Evolutionary conservation across 2,113 vertebrate genomes (phyloP), one percentile per base, ranked within the genome.

Genomic region (Puma concolor): DNA sequence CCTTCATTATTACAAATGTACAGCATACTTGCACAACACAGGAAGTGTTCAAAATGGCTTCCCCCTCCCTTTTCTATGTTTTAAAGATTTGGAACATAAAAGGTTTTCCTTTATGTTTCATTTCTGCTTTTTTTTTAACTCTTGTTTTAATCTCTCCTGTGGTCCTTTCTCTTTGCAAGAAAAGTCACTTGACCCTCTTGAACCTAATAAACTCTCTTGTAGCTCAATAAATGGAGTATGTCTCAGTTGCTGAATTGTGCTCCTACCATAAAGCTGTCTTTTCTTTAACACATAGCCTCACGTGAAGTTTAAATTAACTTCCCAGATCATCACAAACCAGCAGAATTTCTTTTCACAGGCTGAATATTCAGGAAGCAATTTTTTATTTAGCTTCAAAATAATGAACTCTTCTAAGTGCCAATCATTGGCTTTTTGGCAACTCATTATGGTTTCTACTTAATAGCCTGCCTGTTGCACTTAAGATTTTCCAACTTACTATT

Each of bases 361-460:
- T 96, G 82, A 96, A 93, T 96, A 97, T 95, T 98, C 89, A 95
- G 77, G 57, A 96, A 97, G 96, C 54, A 94, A 66, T 96, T 97
- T 96, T 88, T 93, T 92, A 91, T 96, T 97, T 97, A 91, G 93
- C 74, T 93, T 97, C 94, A 97, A 94, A 98, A 91, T 97, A 97
- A 96, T 91, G 77, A 98, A 94, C 82, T 96, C n/a, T 95, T 96
- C 86, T 94, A 79, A 83, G 54, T 96, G 89, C 54, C 82, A 95
- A 95, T 95, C 90, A 97, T 0, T 95, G 94, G 36, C 41, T 95
- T 97, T 95, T 77, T 86, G 60, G 84, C 67, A 98, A 97, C 67
- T 94, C 92, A 80, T 95, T 87, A 96, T 85, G 77, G 36, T 74
- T 94, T 91, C 27, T 54, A 82, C 71, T 92, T 92, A 64, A 89